These are phyloP conservation scores for Neomorphus geoffroyi DNA, from an alignment of 2,797 vertebrate genomes.

Conservation along the genomic window DNA sequence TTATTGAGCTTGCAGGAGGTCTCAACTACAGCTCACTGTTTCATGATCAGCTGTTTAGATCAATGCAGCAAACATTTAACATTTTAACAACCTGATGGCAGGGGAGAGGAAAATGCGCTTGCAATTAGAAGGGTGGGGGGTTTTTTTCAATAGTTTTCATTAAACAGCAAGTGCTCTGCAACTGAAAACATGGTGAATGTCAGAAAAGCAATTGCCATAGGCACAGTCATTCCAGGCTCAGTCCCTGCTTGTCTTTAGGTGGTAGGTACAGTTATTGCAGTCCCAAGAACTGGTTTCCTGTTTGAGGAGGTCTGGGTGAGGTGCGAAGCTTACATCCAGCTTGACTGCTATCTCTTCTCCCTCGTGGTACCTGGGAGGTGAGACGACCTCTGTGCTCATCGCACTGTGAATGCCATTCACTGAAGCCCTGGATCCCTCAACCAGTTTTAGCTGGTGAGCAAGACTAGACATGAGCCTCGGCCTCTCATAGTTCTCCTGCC, in stretches of 20 bases:
- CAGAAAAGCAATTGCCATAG: not conserved
- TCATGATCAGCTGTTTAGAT: conserved; percentile 36
- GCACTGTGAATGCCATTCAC: rapidly evolving
- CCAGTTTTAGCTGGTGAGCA: not conserved
- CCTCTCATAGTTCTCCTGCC: not conserved
- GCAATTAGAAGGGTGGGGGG: not conserved
- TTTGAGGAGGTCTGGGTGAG: not conserved
- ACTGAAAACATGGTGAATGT: not conserved
- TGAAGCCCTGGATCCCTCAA: not conserved
- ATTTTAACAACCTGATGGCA: conserved; percentile 11
- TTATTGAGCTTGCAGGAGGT: conserved; percentile 50
- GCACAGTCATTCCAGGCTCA: not conserved
- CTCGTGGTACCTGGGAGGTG: not conserved
- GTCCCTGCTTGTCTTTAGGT: not conserved
- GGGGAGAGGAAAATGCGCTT: not conserved
- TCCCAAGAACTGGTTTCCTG: not conserved
- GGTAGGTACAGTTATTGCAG: not conserved
- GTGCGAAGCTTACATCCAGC: not conserved
- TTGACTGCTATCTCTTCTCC: not conserved
- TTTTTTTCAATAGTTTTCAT: not conserved
- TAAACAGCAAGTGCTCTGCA: not conserved
- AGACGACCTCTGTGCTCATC: not conserved
- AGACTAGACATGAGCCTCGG: not conserved
- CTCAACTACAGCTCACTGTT: conserved; percentile 54
- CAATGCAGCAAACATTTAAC: not conserved